These are phyloP conservation scores for Atherix ibis DNA, from an alignment of 2,888 invertebrate genomes.

Conservation along the genomic window DNA sequence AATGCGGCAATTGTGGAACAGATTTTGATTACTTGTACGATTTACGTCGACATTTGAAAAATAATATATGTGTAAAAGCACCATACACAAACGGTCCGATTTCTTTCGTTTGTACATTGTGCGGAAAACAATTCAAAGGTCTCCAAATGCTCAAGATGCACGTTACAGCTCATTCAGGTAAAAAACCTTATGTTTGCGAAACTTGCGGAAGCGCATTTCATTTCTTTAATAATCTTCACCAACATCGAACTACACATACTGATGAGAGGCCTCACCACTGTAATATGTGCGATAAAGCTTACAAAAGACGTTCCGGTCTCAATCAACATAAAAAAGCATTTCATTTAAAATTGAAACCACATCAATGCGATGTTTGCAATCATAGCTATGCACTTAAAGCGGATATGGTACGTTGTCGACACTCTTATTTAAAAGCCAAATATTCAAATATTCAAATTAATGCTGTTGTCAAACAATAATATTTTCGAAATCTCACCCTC, in stretches of 20 bases:
- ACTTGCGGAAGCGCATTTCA: slow-evolving; percentile 12
- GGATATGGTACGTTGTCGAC: slow-evolving; percentile 30
- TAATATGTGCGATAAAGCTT: slow-evolving; percentile 21
- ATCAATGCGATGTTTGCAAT: slow-evolving; percentile 25
- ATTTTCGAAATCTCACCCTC: too few relatives aligned
- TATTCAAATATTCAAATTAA: too few relatives aligned
- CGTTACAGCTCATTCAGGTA: slow-evolving; percentile 8
- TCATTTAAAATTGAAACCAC: slow-evolving; percentile 29
- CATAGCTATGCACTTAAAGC: slow-evolving; percentile 27
- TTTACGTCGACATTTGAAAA: slow-evolving; percentile 12
- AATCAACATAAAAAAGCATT: slow-evolving; percentile 28
- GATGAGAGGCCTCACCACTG: slow-evolving; percentile 22
- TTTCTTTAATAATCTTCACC: slow-evolving; percentile 18
- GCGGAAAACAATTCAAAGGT: slow-evolving; percentile 10
- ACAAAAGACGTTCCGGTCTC: slow-evolving; percentile 28
- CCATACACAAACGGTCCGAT: slow-evolving; percentile 4
- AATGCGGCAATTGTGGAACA: slow-evolving; percentile 14
- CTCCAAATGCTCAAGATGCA: slow-evolving; percentile 10
- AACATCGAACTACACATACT: slow-evolving; percentile 28
- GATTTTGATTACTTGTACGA: slow-evolving; percentile 12
- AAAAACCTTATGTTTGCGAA: slow-evolving; percentile 11
- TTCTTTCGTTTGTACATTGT: slow-evolving; percentile 11
- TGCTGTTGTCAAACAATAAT: too few relatives aligned
- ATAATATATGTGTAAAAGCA: slow-evolving; percentile 6
- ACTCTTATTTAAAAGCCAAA: slow-evolving; percentile 22